Percentiles rank a stretch among this genome's conserved stretches.
These are phyloP conservation scores for Metridium senile DNA, from an alignment of 92 coral and sea anemone genomes.

Conservation along the genomic window DNA sequence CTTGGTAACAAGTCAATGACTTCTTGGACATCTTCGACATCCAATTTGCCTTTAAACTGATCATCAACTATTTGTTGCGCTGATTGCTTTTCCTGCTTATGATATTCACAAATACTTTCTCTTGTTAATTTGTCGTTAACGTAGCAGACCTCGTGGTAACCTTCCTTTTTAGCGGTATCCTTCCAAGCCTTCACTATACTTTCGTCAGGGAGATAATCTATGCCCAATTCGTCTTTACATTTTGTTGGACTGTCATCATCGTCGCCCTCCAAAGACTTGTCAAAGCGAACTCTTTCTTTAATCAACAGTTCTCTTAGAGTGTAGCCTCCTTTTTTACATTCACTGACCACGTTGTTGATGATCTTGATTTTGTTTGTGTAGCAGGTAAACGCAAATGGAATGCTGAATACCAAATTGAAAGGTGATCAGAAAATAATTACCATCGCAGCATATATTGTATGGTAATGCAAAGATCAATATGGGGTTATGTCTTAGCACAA, in stretches of 20 bases:
- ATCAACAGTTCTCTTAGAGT: neutral
- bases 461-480: too few species aligned
- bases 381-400: neutral
- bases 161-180: neutral
- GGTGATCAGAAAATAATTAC: too few species aligned
- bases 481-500: too few species aligned
- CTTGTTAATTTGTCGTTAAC: neutral
- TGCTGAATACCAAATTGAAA: too few species aligned
- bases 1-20: neutral
- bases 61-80: neutral
- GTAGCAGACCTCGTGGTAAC: neutral
- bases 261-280: neutral
- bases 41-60: too few species aligned
- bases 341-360: neutral
- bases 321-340: neutral
- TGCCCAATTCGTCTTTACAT: neutral
- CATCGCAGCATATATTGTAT: too few species aligned
- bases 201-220: neutral
- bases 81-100: neutral
- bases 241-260: neutral
- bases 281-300: neutral
- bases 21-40: neutral
- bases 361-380: neutral
- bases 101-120: neutral
- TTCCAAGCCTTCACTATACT: neutral